These are phyloP conservation scores for Thamnaconus septentrionalis DNA, from an alignment of 2,113 vertebrate genomes.

Conservation along the genomic window DNA sequence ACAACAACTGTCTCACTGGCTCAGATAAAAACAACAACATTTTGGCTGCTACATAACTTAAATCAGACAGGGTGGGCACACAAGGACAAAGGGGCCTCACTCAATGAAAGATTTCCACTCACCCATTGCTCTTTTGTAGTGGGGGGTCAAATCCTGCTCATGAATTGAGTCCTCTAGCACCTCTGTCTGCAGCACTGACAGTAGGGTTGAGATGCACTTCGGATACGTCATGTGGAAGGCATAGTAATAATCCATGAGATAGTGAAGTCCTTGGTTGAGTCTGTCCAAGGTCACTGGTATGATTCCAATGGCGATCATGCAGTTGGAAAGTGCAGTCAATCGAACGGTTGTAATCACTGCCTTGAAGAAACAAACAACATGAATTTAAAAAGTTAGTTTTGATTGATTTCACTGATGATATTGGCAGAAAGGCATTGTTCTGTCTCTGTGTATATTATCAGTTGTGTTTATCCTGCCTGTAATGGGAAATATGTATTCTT, in stretches of 20 bases:
- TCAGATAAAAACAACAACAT: not conserved
- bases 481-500: too few relatives aligned
- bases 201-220: not conserved
- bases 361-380: too few relatives aligned
- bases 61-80: not conserved
- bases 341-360: too few relatives aligned
- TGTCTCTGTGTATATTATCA: too few relatives aligned
- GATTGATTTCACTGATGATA: too few relatives aligned
- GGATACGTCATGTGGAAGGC: constrained; percentile 1
- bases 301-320: not conserved
- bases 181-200: constrained; percentile 6
- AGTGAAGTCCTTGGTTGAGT: constrained; percentile 1
- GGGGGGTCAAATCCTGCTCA: not conserved
- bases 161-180: not conserved
- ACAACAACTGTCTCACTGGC: too few relatives aligned
- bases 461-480: too few relatives aligned
- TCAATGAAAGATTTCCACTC: constrained; percentile 5
- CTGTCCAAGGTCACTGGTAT: constrained; percentile 2
- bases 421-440: too few relatives aligned
- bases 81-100: not conserved
- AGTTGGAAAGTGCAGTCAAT: too few relatives aligned
- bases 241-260: constrained; percentile 1
- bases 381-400: too few relatives aligned
- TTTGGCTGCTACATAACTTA: not conserved
- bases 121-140: not conserved